Conservation (phyloP, 2,113 vertebrate genomes). For the Mormyrus iriodes region DNA sequence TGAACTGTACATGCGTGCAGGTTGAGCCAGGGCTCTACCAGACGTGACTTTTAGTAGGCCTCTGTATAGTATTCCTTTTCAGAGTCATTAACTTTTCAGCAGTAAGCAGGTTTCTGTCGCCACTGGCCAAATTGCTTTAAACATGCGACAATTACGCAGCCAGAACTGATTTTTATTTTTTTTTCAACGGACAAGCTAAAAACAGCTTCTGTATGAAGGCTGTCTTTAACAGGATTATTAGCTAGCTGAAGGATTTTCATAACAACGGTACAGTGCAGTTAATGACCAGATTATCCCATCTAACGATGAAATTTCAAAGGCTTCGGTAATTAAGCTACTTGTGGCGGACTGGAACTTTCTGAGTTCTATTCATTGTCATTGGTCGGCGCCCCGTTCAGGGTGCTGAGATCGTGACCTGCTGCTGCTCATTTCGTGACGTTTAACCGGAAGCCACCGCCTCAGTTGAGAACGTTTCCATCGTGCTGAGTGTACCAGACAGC, state of each 20-base stretch:
- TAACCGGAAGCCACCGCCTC: background rate
- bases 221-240: conserved; percentile 61
- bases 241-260: conserved; percentile 44
- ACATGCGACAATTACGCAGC: conserved; percentile 59
- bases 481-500: conserved; percentile 45
- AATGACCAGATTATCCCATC: conserved; percentile 58
- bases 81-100: conserved; percentile 65
- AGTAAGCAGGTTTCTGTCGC: conserved; percentile 58
- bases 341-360: conserved; percentile 20
- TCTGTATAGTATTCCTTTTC: conserved; percentile 54
- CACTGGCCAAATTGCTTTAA: conserved; percentile 67
- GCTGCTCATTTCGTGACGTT: too few species aligned
- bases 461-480: conserved; percentile 20
- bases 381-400: background rate
- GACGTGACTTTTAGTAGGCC: conserved; percentile 44
- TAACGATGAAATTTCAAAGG: conserved; percentile 55
- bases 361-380: conserved; percentile 14
- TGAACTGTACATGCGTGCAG: conserved; percentile 25
- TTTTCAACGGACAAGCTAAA: conserved; percentile 52
- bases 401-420: background rate
- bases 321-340: conserved; percentile 50
- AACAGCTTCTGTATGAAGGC: conserved; percentile 51
- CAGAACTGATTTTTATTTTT: conserved; percentile 33
- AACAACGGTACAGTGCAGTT: conserved; percentile 40
- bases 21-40: conserved; percentile 43